Evolutionary conservation across 2,797 vertebrate genomes (phyloP).

Genomic region (Amazonetta brasiliensis): DNA sequence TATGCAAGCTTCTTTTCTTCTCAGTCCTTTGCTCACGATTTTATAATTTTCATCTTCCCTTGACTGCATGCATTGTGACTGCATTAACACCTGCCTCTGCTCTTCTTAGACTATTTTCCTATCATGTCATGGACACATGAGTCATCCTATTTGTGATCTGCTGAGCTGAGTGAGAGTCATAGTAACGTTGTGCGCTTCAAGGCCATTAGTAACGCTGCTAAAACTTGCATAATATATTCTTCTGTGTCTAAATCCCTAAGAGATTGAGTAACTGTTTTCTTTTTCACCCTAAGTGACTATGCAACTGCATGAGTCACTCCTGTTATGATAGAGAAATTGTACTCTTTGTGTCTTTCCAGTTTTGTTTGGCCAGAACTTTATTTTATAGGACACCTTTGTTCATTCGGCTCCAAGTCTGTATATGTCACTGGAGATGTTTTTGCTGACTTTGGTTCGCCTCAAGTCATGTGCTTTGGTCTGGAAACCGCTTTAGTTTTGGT

Average conservation of each 20-base stretch:
- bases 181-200: conserved; percentile 52
- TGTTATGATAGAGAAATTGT: conserved; percentile 37
- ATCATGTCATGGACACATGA: conserved; percentile 56
- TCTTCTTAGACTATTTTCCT: conserved; percentile 39
- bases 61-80: conserved; percentile 17
- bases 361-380: conserved; percentile 36
- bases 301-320: conserved; percentile 53
- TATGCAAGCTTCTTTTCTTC: background rate
- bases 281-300: conserved; percentile 57
- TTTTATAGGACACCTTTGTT: conserved; percentile 52
- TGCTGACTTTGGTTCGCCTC: background rate
- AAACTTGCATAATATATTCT: conserved; percentile 70
- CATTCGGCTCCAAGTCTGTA: background rate
- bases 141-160: conserved; percentile 70
- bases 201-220: conserved; percentile 61
- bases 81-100: conserved; percentile 69
- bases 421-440: conserved; percentile 48
- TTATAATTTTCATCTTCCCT: background rate
- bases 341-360: conserved; percentile 29
- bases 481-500: background rate
- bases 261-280: conserved; percentile 71
- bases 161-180: conserved; percentile 63
- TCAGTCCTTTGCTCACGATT: background rate
- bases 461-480: conserved; percentile 14
- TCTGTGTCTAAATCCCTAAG: conserved; percentile 61